These are phyloP conservation scores for Protosalanx chinensis DNA, from an alignment of 2,797 vertebrate genomes.

Conservation along the genomic window DNA sequence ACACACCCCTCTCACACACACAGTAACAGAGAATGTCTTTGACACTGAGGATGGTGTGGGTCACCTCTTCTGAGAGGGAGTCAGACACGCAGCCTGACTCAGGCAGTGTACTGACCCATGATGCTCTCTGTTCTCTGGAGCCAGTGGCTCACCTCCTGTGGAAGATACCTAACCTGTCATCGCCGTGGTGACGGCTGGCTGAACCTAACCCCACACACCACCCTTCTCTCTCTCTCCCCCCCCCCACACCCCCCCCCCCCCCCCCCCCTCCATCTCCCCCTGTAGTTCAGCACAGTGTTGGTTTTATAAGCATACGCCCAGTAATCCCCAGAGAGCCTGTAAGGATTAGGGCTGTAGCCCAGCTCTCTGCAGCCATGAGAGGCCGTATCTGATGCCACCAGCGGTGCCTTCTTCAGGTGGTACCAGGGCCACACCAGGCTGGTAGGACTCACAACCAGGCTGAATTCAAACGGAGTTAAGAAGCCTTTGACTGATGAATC, in stretches of 20 bases:
- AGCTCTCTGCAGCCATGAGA: conserved; percentile 12
- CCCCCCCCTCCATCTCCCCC: background rate
- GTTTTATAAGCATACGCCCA: conserved; percentile 42
- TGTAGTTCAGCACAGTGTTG: conserved; percentile 36
- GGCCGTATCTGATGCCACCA: background rate
- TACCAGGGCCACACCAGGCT: too few relatives aligned
- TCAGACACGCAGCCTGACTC: too few relatives aligned
- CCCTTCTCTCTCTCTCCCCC: conserved; percentile 9
- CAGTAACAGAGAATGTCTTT: background rate
- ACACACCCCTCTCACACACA: background rate
- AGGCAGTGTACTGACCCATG: too few relatives aligned
- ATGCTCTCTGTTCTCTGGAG: background rate
- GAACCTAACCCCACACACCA: background rate
- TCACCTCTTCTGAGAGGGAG: background rate
- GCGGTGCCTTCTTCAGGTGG: background rate
- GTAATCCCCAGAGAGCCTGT: conserved; percentile 57
- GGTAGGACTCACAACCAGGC: too few relatives aligned
- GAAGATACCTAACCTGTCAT: background rate
- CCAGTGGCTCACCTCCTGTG: background rate
- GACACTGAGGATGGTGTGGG: background rate
- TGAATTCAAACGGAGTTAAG: too few relatives aligned
- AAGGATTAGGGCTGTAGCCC: conserved; percentile 57
- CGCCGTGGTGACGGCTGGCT: background rate
- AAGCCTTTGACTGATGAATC: too few relatives aligned
- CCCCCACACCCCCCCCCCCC: conserved; percentile 30